These are phyloP conservation scores for Brevimyrus niger DNA, from an alignment of 2,113 vertebrate genomes.

Conservation along the genomic window DNA sequence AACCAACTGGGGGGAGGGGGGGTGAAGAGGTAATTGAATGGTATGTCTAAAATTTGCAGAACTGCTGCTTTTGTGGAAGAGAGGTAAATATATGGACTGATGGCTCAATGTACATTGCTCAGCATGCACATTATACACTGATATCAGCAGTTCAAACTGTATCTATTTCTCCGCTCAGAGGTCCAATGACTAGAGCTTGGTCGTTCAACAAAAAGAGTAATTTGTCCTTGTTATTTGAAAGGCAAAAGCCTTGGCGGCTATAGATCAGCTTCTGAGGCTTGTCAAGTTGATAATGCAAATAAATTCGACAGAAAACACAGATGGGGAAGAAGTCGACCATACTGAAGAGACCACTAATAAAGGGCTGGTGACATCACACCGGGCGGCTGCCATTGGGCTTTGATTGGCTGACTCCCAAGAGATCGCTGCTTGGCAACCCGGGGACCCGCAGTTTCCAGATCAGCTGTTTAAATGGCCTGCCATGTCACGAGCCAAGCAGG, in stretches of 20 bases:
- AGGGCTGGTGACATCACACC: background rate
- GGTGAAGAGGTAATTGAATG: background rate
- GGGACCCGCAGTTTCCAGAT: background rate
- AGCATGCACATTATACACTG: background rate
- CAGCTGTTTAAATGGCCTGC: constrained; percentile 13
- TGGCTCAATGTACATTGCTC: background rate
- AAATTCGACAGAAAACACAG: constrained; percentile 2
- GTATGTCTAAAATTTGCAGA: constrained; percentile 1
- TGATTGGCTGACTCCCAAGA: constrained; percentile 5
- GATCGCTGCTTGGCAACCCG: constrained; percentile 8
- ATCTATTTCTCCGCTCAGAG: background rate
- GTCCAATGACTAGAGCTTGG: background rate
- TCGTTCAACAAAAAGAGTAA: background rate
- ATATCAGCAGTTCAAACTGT: constrained; percentile 2
- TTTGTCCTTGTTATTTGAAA: background rate
- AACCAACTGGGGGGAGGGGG: background rate
- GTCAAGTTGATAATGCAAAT: background rate
- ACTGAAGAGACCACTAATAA: background rate
- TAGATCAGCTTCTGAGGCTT: background rate
- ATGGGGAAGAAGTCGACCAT: background rate
- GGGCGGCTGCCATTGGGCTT: background rate
- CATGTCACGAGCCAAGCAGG: constrained; percentile 4
- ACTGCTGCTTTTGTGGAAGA: background rate
- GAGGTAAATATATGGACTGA: background rate
- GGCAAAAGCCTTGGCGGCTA: background rate